These are phyloP conservation scores for Cephus pygmeus DNA, from an alignment of 2,888 invertebrate species.

Conservation along the genomic window DNA sequence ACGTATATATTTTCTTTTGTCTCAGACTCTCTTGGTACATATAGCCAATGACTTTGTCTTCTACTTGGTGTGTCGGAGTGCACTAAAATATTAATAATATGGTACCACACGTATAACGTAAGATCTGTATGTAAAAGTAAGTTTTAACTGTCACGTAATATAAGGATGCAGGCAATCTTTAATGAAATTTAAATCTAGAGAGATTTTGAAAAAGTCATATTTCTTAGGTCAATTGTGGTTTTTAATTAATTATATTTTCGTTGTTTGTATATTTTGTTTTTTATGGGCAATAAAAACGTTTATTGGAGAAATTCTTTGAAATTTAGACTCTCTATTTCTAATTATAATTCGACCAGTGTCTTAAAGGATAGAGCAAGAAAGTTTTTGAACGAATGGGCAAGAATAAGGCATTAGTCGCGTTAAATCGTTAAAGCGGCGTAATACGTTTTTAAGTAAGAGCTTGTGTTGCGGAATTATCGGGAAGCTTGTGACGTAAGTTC, in stretches of 20 bases:
- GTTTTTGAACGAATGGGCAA: not conserved
- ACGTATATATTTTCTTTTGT: not conserved
- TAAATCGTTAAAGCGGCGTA: not conserved
- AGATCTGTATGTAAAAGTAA: not conserved
- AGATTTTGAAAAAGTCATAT: not conserved
- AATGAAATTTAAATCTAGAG: not conserved
- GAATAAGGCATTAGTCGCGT: not conserved
- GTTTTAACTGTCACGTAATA: not conserved
- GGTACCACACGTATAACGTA: not conserved
- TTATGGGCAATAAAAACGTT: not conserved
- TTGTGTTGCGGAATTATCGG: not conserved
- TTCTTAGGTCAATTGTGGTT: not conserved
- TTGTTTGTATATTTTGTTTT: not conserved
- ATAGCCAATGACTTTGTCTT: not conserved
- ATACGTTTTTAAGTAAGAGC: not conserved
- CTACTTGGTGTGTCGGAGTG: not conserved
- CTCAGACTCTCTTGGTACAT: not conserved
- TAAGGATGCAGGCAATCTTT: not conserved
- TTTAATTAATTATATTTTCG: not conserved
- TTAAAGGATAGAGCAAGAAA: too few species aligned
- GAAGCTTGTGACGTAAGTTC: not conserved
- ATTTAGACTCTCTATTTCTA: not conserved
- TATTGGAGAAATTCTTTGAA: not conserved
- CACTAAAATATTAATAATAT: not conserved
- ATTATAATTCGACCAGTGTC: not conserved